Evolutionary conservation across 2,113 vertebrate genomes (phyloP).

Genomic region (Coturnix japonica): DNA sequence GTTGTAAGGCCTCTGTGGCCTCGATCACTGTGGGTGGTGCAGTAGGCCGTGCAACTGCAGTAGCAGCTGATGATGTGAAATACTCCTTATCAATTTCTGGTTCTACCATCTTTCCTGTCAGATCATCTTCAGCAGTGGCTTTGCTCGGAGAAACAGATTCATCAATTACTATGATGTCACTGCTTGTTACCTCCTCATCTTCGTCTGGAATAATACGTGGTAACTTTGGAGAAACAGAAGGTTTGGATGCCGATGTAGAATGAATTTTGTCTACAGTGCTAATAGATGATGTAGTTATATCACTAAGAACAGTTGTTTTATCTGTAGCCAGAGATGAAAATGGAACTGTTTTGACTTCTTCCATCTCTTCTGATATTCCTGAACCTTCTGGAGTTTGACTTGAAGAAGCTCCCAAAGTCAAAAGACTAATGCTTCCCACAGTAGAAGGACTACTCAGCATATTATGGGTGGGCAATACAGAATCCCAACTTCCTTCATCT

Average conservation of each 20-base stretch:
- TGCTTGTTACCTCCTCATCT: slow-evolving; percentile 72
- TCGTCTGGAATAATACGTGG: slow-evolving; percentile 65
- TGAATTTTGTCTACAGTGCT: slow-evolving; percentile 20
- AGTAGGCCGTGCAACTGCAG: slow-evolving; percentile 62
- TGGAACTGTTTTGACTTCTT: slow-evolving; percentile 21
- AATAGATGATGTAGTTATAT: neutral
- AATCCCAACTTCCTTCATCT: neutral
- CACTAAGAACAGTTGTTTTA: neutral
- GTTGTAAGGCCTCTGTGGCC: slow-evolving; percentile 62
- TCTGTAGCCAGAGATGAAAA: slow-evolving; percentile 36
- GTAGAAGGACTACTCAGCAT: neutral
- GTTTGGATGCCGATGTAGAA: slow-evolving; percentile 24
- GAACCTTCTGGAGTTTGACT: slow-evolving; percentile 67
- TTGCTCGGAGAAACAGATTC: slow-evolving; percentile 74
- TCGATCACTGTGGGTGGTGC: slow-evolving; percentile 55
- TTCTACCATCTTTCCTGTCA: slow-evolving; percentile 56
- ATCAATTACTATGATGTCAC: slow-evolving; percentile 73
- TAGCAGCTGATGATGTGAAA: slow-evolving; percentile 74
- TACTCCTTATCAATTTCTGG: slow-evolving; percentile 80
- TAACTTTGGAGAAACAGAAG: slow-evolving; percentile 36
- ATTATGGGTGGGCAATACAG: neutral
- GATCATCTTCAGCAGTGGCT: slow-evolving; percentile 57
- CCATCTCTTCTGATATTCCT: slow-evolving; percentile 60
- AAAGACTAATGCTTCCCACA: slow-evolving; percentile 33
- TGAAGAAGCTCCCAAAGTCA: slow-evolving; percentile 33